Percentiles rank a stretch among this genome's conserved stretches.
These are phyloP conservation scores for Syritta pipiens DNA, from an alignment of 2,888 invertebrate species.

Conservation along the genomic window DNA sequence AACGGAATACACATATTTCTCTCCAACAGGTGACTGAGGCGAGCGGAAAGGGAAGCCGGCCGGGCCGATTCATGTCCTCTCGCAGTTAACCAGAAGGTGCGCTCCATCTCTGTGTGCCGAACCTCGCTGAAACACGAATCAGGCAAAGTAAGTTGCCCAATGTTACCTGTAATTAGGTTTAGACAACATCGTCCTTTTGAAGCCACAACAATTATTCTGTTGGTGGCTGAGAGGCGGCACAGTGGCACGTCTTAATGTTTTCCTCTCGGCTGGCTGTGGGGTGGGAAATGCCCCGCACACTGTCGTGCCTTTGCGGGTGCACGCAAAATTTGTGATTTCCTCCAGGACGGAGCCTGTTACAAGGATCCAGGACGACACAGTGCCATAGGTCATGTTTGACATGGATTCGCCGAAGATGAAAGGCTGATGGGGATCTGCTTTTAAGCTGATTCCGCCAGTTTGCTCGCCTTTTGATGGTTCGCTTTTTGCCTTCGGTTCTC, in stretches of 20 bases:
- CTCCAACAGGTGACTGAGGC: conserved; percentile 48
- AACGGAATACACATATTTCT: conserved; percentile 54
- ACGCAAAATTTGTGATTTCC: conserved; percentile 16
- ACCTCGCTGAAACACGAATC: too few relatives aligned
- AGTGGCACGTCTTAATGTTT: conserved; percentile 39
- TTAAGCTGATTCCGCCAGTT: conserved; percentile 38
- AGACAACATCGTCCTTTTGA: conserved; percentile 30
- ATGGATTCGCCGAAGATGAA: conserved; percentile 28
- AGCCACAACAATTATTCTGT: conserved; percentile 34
- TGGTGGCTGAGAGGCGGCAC: conserved; percentile 9
- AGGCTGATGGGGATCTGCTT: conserved; percentile 26
- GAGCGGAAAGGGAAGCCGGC: too few relatives aligned
- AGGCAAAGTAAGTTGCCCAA: conserved; percentile 28
- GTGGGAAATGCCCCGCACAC: too few relatives aligned
- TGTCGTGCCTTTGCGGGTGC: not conserved
- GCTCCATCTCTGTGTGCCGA: too few relatives aligned
- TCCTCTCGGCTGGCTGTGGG: too few relatives aligned
- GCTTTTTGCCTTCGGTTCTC: not conserved
- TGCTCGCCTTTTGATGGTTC: conserved; percentile 7
- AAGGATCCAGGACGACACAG: not conserved
- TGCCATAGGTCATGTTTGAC: conserved; percentile 41
- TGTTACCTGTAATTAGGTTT: conserved; percentile 53
- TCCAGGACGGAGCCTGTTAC: too few relatives aligned
- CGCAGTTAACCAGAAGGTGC: conserved; percentile 37
- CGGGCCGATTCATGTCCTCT: conserved; percentile 53